Evolutionary conservation across 2,797 vertebrate genomes (phyloP).

Genomic region (Chaunax sp.): DNA sequence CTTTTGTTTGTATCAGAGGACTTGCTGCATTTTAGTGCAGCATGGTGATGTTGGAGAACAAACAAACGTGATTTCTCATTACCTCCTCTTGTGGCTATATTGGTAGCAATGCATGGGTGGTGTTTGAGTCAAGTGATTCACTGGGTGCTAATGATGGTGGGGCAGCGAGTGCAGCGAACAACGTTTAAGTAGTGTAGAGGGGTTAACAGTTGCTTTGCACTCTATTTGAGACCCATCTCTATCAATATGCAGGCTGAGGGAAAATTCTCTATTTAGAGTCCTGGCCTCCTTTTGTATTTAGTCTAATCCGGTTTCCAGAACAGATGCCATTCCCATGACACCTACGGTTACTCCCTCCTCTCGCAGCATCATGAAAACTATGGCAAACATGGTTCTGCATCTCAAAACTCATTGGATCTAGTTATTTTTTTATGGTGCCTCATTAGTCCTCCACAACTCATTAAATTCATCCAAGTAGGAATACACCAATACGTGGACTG

Average conservation of each 20-base stretch:
- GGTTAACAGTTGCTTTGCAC: constrained; percentile 70
- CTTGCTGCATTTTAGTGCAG: constrained; percentile 23
- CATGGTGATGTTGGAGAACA: constrained; percentile 2
- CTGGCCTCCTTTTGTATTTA: constrained; percentile 62
- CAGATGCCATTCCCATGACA: constrained; percentile 51
- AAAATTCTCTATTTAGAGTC: constrained; percentile 47
- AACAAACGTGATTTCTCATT: constrained; percentile 39
- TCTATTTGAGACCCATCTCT: constrained; percentile 59
- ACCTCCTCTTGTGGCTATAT: constrained; percentile 31
- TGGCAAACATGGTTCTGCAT: constrained; percentile 46
- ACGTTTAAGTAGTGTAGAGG: constrained; percentile 52
- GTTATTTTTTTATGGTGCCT: constrained; percentile 50
- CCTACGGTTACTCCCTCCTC: constrained; percentile 30
- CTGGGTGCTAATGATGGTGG: constrained; percentile 45
- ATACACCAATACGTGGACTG: constrained; percentile 48
- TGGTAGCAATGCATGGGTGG: constrained; percentile 18
- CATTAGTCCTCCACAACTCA: constrained; percentile 51
- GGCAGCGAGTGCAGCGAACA: constrained; percentile 38
- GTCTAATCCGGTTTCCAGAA: constrained; percentile 62
- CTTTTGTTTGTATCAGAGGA: constrained; percentile 26
- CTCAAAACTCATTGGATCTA: constrained; percentile 43
- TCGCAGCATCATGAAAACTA: constrained; percentile 31
- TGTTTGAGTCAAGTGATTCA: constrained; percentile 58
- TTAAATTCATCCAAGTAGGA: constrained; percentile 56
- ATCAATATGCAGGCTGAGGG: constrained; percentile 70